phyloP scores from a whole-genome alignment of 2,113 vertebrate genomes.

The Odobenus rosmarus region DNA sequence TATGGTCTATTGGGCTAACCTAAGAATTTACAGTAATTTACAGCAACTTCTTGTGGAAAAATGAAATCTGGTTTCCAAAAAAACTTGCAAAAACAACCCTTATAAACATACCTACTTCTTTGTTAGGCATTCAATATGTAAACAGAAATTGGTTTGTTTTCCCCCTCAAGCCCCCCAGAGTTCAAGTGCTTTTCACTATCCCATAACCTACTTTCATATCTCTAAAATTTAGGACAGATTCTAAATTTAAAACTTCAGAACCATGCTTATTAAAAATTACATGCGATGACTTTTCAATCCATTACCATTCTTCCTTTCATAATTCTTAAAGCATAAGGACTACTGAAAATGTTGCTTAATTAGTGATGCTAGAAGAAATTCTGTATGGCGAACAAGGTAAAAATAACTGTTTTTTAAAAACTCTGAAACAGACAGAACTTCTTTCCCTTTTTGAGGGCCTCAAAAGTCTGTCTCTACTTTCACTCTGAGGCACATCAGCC shows the following conservation, averaged over 20 bases:
- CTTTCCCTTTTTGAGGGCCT: neutral
- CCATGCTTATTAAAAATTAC: neutral
- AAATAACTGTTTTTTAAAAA: constrained; percentile 20
- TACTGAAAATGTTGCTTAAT: neutral
- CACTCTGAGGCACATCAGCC: neutral
- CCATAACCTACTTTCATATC: neutral
- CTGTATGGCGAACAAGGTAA: neutral
- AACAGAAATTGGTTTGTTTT: neutral
- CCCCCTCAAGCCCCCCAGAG: neutral
- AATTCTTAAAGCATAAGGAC: neutral
- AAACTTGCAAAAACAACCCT: neutral
- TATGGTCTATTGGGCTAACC: neutral
- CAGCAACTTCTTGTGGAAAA: neutral
- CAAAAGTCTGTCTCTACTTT: neutral
- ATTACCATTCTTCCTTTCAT: neutral
- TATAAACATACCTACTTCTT: neutral
- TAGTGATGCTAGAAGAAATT: neutral
- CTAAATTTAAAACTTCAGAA: neutral
- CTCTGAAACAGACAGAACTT: constrained; percentile 35
- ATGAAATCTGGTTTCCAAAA: constrained; percentile 23
- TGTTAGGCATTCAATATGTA: neutral
- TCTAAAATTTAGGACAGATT: neutral
- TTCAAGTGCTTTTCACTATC: neutral
- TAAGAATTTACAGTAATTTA: neutral
- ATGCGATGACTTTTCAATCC: neutral